Conservation (phyloP, 1,140 invertebrate species). For the Paralvinella palmiformis region DNA sequence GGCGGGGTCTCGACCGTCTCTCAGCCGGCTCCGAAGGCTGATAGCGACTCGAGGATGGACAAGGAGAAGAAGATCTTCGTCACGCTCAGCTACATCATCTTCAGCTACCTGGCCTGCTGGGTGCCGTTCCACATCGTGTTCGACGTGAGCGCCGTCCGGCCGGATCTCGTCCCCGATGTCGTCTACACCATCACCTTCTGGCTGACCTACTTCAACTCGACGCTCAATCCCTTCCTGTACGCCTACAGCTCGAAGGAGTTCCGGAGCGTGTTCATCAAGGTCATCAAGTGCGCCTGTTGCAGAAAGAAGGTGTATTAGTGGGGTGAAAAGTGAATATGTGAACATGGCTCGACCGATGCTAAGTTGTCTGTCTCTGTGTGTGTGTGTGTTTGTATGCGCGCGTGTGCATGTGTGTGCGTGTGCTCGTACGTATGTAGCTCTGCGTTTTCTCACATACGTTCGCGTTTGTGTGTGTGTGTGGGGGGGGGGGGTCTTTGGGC, state of each 20-base stretch:
- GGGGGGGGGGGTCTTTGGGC: background rate
- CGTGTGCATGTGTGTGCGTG: background rate
- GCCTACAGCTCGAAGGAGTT: constrained; percentile 40
- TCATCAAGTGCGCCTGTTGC: constrained; percentile 19
- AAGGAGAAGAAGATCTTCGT: constrained; percentile 31
- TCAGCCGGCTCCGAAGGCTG: background rate
- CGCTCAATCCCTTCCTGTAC: constrained; percentile 44
- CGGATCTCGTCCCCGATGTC: constrained; percentile 26
- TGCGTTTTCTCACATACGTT: background rate
- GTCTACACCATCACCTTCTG: constrained; percentile 34
- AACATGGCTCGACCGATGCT: background rate
- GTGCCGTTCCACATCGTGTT: constrained; percentile 41
- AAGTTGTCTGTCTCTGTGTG: background rate
- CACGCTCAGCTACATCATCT: constrained; percentile 36
- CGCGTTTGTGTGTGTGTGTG: background rate
- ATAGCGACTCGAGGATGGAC: constrained; percentile 6
- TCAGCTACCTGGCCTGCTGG: constrained; percentile 37
- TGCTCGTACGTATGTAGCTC: background rate
- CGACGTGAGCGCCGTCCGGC: constrained; percentile 31
- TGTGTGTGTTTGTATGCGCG: background rate
- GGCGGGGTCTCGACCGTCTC: background rate
- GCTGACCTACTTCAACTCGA: constrained; percentile 43
- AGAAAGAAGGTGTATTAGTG: background rate
- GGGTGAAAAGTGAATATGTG: background rate
- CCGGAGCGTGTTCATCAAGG: constrained; percentile 29